A percentile compares a stretch with the other conserved stretches of the same genome.
phyloP scores from a whole-genome alignment of 1,140 invertebrate genomes.

The Hetaerina americana region DNA sequence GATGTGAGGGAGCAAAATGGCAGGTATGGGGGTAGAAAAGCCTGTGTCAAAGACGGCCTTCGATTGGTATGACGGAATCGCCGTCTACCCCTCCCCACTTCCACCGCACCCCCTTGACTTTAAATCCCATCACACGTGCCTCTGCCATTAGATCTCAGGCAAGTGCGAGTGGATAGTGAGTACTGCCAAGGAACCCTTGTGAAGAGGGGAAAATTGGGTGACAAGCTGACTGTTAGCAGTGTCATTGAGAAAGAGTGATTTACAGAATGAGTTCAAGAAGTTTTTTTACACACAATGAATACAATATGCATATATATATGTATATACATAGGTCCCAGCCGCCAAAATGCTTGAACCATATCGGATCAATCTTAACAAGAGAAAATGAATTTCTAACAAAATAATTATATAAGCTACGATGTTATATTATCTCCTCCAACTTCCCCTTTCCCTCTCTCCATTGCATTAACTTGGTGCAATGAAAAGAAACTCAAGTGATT shows the following conservation, averaged over 20 bases:
- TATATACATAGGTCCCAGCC: too few species aligned
- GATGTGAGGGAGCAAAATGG: background rate
- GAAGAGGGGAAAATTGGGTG: background rate
- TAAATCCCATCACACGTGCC: background rate
- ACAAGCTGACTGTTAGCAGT: background rate
- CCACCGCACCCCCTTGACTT: background rate
- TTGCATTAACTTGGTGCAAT: background rate
- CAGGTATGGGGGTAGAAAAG: background rate
- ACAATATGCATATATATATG: too few species aligned
- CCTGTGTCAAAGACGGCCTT: background rate
- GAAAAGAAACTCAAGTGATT: background rate
- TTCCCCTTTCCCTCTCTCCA: background rate
- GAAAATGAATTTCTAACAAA: background rate
- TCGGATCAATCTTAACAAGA: background rate
- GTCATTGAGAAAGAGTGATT: background rate
- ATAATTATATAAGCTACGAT: background rate
- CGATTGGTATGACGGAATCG: too few species aligned
- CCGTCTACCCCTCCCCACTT: background rate
- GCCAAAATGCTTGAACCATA: background rate
- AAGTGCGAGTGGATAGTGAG: background rate
- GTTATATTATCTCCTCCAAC: background rate
- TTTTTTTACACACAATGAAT: background rate
- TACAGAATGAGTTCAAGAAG: background rate
- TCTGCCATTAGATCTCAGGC: background rate
- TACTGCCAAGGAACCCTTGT: background rate